A percentile compares a stretch with the other conserved stretches of the same genome.
phyloP scores from a whole-genome alignment of 2,888 invertebrate species.

The Mimas tiliae region DNA sequence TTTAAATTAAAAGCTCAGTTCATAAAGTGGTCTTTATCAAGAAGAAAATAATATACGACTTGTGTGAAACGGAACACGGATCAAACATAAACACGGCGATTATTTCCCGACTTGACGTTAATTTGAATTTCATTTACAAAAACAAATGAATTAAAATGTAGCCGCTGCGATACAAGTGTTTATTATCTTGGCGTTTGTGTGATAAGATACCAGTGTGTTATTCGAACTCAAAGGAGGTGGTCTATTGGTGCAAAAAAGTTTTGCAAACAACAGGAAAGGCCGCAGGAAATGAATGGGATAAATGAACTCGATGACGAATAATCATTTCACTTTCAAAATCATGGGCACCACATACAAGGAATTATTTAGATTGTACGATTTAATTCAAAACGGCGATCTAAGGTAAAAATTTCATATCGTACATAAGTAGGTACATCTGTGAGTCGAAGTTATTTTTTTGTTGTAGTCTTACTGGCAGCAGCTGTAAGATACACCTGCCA shows the following conservation, averaged over 20 bases:
- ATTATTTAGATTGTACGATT: slow-evolving; percentile 85
- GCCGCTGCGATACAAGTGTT: slow-evolving; percentile 29
- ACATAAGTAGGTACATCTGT: background rate
- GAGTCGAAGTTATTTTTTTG: background rate
- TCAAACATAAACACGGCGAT: slow-evolving; percentile 42
- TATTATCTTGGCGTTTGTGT: slow-evolving; percentile 32
- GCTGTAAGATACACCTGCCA: slow-evolving; percentile 24
- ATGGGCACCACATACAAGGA: slow-evolving; percentile 76
- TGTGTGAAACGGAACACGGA: slow-evolving; percentile 35
- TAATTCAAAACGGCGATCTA: slow-evolving; percentile 86
- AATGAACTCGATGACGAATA: slow-evolving; percentile 60
- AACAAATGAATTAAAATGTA: slow-evolving; percentile 56
- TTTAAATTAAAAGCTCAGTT: background rate
- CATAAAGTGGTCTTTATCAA: background rate
- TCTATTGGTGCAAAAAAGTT: slow-evolving; percentile 50
- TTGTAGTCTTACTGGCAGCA: slow-evolving; percentile 21
- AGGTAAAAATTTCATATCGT: slow-evolving; percentile 63
- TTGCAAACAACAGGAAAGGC: slow-evolving; percentile 62
- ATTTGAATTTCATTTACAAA: slow-evolving; percentile 61
- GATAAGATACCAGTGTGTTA: slow-evolving; percentile 28
- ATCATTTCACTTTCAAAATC: slow-evolving; percentile 53
- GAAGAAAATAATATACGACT: slow-evolving; percentile 20
- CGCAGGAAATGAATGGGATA: slow-evolving; percentile 74
- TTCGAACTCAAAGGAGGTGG: slow-evolving; percentile 30
- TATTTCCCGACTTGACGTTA: slow-evolving; percentile 63